Base-by-base conservation (phyloP, 2,113 vertebrate species). In the Baryphthengus martii region DNA sequence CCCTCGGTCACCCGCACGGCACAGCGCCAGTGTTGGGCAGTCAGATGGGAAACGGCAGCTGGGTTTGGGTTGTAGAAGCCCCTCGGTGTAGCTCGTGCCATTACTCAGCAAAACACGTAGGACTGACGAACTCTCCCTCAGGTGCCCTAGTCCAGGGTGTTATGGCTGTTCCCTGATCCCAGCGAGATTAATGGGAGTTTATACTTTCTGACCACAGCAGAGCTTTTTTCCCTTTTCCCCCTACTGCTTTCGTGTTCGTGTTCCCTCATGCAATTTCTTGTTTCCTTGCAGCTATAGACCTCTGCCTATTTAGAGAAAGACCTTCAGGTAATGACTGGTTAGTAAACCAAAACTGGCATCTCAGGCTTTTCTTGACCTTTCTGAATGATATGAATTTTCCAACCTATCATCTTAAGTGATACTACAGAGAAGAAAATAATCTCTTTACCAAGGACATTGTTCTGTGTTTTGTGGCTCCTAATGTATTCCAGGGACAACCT, bases 401-500 rank as follows among this genome's bases (percentile, higher is more conserved):
- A 92, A 35, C 40, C 44, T 68, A 59, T 62, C 31, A 59, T 62
- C 31, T 84, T 92, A 93, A 95, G 65, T 2, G 16, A 78, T 96
- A 93, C n/a, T 58, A 87, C 90, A 89, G 85, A 79, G 80, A 61
- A 94, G 72, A 94, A 88, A 89, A 85, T 70, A 87, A 95, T 89
- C 80, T 86, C 52, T 92, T 78, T 89, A 86, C 79, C 17, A 16
- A 80, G 76, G 81, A 85, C 89, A 94, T 88, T 95, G 77, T 87
- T 96, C 77, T 74, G 39, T 85, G 28, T 91, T 92, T 95, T 93
- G 84, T 89, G 82, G 25, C 50, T 91, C 78, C 72, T 90, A 90
- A 88, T 80, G 63, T 86, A 66, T 95, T 94, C 86, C 89, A 92
- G 95, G 81, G 84, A 96, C 88, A 95, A 93, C 68, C 75, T 90